These are phyloP conservation scores for Psilopsiagon aurifrons DNA, from an alignment of 2,113 vertebrate genomes.

Conservation along the genomic window DNA sequence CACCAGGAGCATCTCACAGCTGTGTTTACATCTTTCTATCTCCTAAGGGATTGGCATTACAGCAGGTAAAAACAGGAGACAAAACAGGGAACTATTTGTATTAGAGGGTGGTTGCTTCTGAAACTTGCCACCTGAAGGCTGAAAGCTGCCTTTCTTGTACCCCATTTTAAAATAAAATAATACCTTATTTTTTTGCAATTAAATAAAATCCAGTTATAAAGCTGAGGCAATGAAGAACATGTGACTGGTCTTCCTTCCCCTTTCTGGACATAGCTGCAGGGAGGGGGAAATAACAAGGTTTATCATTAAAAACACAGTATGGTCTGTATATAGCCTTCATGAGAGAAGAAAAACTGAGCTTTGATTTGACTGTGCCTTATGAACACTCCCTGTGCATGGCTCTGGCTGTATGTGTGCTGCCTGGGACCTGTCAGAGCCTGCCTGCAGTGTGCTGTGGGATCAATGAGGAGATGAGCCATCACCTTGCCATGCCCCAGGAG, in stretches of 20 bases:
- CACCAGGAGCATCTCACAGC: neutral
- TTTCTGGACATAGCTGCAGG: neutral
- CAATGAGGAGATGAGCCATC: neutral
- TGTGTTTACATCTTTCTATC: neutral
- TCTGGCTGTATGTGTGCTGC: neutral
- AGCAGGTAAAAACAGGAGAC: neutral
- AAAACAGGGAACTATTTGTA: neutral
- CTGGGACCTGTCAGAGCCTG: neutral
- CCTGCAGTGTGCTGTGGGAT: neutral
- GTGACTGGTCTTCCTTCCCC: neutral
- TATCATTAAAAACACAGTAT: neutral
- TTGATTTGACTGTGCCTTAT: neutral
- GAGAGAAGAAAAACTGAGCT: neutral
- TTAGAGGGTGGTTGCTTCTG: neutral
- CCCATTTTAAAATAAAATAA: neutral
- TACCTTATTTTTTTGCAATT: neutral
- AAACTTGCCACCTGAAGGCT: neutral
- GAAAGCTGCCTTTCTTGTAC: neutral
- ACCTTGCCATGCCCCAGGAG: accelerated
- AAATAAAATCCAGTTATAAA: neutral
- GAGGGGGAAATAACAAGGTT: neutral
- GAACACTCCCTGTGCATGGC: neutral
- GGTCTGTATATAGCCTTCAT: neutral
- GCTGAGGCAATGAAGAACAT: neutral
- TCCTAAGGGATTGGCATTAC: neutral